A percentile compares a stretch with the other conserved stretches of the same genome.
phyloP scores from a whole-genome alignment of 2,113 vertebrate genomes.

The Hemichromis elongatus region DNA sequence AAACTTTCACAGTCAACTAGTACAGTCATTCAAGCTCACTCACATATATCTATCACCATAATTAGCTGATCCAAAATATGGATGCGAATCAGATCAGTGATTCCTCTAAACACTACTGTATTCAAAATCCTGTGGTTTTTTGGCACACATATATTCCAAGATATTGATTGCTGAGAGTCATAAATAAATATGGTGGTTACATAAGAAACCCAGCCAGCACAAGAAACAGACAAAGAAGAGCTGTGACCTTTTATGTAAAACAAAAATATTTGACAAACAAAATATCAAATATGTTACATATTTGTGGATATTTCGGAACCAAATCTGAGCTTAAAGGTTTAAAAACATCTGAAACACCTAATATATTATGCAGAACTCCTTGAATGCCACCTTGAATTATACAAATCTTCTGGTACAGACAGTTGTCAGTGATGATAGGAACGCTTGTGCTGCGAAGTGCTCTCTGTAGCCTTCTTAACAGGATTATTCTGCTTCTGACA shows the following conservation, averaged over 20 bases:
- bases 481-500: constrained; percentile 52
- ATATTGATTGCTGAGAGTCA: constrained; percentile 23
- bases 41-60: background rate
- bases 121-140: constrained; percentile 1
- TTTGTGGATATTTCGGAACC: background rate
- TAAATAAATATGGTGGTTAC: constrained; percentile 36
- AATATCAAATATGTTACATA: background rate
- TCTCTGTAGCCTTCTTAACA: constrained; percentile 25
- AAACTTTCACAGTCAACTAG: no score
- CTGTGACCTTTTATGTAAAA: background rate
- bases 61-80: constrained; percentile 18
- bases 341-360: background rate
- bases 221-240: background rate
- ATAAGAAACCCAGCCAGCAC: constrained; percentile 7
- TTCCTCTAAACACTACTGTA: background rate
- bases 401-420: constrained; percentile 12
- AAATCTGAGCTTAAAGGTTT: background rate
- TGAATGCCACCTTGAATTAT: constrained; percentile 51
- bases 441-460: constrained; percentile 3
- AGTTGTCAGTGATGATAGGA: constrained; percentile 22
- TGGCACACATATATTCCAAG: background rate
- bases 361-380: background rate
- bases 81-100: background rate
- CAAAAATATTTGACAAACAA: background rate
- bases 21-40: background rate